Conservation (phyloP, 2,113 vertebrate genomes). For the Corythaeola cristata region DNA sequence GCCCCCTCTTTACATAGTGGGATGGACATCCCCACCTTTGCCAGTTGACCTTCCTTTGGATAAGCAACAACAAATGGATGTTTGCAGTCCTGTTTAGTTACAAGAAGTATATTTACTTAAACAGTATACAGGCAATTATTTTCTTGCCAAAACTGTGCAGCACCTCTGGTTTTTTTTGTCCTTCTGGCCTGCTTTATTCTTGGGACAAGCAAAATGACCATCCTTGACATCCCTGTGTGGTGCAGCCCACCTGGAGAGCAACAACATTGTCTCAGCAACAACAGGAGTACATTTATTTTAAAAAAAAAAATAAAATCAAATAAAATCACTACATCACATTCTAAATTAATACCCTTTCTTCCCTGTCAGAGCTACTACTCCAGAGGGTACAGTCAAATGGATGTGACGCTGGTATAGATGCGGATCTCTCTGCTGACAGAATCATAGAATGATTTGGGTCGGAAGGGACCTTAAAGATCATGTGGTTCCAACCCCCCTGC, state of each 20-base stretch:
- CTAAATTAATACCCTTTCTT: not conserved
- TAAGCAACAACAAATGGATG: not conserved
- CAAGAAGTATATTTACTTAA: not conserved
- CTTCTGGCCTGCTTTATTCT: not conserved
- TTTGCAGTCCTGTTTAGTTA: not conserved
- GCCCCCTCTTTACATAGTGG: fast-evolving
- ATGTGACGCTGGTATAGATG: not conserved
- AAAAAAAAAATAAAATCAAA: not conserved
- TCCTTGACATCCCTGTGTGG: not conserved
- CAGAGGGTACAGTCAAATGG: not conserved
- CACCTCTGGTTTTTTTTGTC: no score
- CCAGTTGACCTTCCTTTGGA: not conserved
- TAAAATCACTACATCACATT: not conserved
- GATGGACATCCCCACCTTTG: not conserved
- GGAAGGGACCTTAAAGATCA: no score
- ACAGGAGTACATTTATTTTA: not conserved
- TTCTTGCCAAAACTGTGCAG: not conserved
- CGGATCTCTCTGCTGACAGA: not conserved
- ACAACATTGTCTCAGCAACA: not conserved
- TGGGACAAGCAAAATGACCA: not conserved
- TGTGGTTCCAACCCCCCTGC: no score
- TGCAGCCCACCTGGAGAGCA: not conserved
- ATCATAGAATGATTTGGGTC: no score
- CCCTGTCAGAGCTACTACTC: fast-evolving
- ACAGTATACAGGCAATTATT: not conserved